Evolutionary conservation across 1,140 invertebrate genomes (phyloP), one percentile per base, ranked within the genome.

Genomic region (Magallana ariakensis): DNA sequence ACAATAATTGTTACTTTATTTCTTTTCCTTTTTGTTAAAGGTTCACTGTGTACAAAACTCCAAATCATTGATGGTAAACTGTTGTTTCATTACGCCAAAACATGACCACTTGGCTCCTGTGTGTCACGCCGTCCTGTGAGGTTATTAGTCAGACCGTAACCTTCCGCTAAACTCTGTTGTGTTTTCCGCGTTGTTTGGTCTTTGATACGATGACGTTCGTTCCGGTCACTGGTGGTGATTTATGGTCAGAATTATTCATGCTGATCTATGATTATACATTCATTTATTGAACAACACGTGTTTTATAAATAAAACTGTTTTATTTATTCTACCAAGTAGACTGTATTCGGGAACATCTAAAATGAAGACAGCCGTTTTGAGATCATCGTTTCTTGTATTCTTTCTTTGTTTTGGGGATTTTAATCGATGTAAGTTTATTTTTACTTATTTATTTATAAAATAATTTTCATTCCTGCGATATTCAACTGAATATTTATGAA

Each of bases 121-220:
- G 15, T 75, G 66, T 75, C 66, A 75, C 22, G 10, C 7, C 22
- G 19, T 26, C 66, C 33, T 5, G 22, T 10, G 22, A 15, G 22
- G 22, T 22, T 75, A 75, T 75, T 75, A 75, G 22, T 26, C 9
- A 75, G 66, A 13, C 9, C 66, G 15, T 75, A 75, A 75, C 66
- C 66, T 33, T 75, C 22, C 13, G 22, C n/a, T 75, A 26, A 75
- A 46, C 33, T 26, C 9, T 26, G 9, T 22, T 33, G 22, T 75
- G 11, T 75, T 33, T 75, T 33, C 10, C 22, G 22, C 22, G 19
- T 33, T 75, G 19, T 19, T 33, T 9, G 11, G 66, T 75, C 66
- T 75, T 75, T 75, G 22, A 26, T 75, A 46, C 33, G 19, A 75
- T 75, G 66, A 75, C 66, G 66, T 75, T 11, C 10, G 22, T 75